Evolutionary conservation across 2,888 invertebrate genomes (phyloP).

Genomic region (Hypena proboscidalis): DNA sequence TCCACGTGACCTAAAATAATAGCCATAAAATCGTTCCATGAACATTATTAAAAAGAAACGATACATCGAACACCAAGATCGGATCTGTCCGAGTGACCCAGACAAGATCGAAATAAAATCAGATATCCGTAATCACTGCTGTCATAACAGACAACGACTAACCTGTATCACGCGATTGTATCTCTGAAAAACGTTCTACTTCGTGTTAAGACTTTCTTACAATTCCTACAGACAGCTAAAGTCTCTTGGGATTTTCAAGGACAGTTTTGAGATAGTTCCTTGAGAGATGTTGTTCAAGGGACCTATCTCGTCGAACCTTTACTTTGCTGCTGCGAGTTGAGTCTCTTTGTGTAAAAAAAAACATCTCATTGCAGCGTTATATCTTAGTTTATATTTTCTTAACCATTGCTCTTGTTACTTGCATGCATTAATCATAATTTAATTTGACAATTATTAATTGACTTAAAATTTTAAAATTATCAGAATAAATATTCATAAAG

Average conservation of each 20-base stretch:
- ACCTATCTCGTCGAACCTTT: slow-evolving; percentile 36
- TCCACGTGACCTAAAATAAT: too few relatives aligned
- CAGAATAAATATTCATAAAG: too few relatives aligned
- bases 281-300: slow-evolving; percentile 35
- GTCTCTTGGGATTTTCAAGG: slow-evolving; percentile 35
- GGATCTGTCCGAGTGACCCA: slow-evolving; percentile 18
- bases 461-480: too few relatives aligned
- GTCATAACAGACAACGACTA: slow-evolving; percentile 3
- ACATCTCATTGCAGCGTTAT: too few relatives aligned
- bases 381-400: slow-evolving; percentile 59
- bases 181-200: slow-evolving; percentile 6
- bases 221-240: slow-evolving; percentile 23
- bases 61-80: slow-evolving; percentile 23
- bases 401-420: too few relatives aligned
- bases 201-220: slow-evolving; percentile 8
- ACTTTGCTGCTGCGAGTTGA: slow-evolving; percentile 10
- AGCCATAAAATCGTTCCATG: too few relatives aligned
- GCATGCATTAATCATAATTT: too few relatives aligned
- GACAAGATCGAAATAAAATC: slow-evolving; percentile 21
- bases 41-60: neutral
- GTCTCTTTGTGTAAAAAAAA: neutral
- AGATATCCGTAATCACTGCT: slow-evolving; percentile 19
- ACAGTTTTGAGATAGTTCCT: slow-evolving; percentile 31
- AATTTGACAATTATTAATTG: too few relatives aligned
- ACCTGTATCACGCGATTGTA: slow-evolving; percentile 2